Percentiles rank a stretch among this genome's conserved stretches.
Conservation (phyloP, 2,113 vertebrate species). For the Halichoerus grypus region DNA sequence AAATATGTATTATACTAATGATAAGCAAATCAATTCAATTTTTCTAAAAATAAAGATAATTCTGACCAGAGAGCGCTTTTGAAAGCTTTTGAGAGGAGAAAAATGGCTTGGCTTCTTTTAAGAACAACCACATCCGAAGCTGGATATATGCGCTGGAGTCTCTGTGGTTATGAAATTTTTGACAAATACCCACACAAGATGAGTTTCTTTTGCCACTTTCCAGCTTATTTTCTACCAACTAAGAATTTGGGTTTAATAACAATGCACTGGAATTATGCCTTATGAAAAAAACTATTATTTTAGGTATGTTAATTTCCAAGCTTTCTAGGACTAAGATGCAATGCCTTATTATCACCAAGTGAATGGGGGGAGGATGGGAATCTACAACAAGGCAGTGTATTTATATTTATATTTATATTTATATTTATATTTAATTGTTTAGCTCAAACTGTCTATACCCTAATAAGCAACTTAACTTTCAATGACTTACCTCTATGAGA, state of each 20-base stretch:
- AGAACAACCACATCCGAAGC: not conserved
- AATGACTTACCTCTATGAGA: not conserved
- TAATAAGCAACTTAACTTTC: not conserved
- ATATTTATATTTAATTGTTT: not conserved
- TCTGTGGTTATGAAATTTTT: not conserved
- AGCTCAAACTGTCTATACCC: not conserved
- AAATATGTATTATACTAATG: not conserved
- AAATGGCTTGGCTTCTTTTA: not conserved
- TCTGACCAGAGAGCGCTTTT: not conserved
- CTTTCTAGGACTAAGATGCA: not conserved
- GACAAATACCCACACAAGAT: fast-evolving
- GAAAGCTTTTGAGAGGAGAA: not conserved
- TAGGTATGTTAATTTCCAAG: not conserved
- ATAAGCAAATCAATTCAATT: not conserved
- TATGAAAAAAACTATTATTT: constrained; percentile 30
- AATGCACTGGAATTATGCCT: not conserved
- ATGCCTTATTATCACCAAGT: not conserved
- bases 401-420: not conserved
- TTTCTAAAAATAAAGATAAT: constrained; percentile 55
- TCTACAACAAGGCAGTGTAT: not conserved
- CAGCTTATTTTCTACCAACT: constrained; percentile 33
- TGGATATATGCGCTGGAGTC: not conserved
- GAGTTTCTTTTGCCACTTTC: not conserved
- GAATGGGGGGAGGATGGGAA: not conserved
- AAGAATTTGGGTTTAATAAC: not conserved